Evolutionary conservation across 2,113 vertebrate species (phyloP).

Genomic region (Fukomys damarensis): DNA sequence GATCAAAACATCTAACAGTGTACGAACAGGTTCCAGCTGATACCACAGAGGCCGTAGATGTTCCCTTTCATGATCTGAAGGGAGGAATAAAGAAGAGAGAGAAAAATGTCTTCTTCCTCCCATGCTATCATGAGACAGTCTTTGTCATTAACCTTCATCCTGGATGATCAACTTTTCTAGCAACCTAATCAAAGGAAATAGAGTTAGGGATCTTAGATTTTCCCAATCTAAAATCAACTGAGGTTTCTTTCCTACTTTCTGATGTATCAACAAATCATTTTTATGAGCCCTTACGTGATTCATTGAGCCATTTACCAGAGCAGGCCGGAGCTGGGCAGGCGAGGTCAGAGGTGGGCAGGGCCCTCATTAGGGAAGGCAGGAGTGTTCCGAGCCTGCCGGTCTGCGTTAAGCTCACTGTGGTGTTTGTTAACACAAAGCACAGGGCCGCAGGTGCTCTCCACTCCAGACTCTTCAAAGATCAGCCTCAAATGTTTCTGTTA

Average conservation of each 20-base stretch:
- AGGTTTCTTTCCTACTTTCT: not conserved
- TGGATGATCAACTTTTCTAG: constrained; percentile 40
- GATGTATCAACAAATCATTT: constrained; percentile 66
- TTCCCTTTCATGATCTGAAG: not conserved
- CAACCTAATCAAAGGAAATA: not conserved
- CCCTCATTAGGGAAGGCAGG: constrained; percentile 72
- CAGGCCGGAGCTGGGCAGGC: constrained; percentile 49
- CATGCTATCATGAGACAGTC: not conserved
- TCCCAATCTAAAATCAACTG: constrained; percentile 33
- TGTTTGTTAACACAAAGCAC: constrained; percentile 73
- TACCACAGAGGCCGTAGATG: not conserved
- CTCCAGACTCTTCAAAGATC: constrained; percentile 84
- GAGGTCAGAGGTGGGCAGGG: constrained; percentile 71
- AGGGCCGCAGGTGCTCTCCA: constrained; percentile 85
- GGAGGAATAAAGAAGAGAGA: not conserved
- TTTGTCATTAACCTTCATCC: not conserved
- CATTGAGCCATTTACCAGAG: constrained; percentile 56
- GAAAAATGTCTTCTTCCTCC: not conserved
- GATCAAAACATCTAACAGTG: not conserved
- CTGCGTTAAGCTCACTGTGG: constrained; percentile 55
- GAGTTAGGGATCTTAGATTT: constrained; percentile 26
- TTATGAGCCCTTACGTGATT: constrained; percentile 69
- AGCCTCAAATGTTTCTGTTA: constrained; percentile 84
- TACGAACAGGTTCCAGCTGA: not conserved
- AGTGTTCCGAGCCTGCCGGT: constrained; percentile 58